Base-by-base conservation (phyloP, 2,113 vertebrate species). In the Brachypteracias leptosomus region DNA sequence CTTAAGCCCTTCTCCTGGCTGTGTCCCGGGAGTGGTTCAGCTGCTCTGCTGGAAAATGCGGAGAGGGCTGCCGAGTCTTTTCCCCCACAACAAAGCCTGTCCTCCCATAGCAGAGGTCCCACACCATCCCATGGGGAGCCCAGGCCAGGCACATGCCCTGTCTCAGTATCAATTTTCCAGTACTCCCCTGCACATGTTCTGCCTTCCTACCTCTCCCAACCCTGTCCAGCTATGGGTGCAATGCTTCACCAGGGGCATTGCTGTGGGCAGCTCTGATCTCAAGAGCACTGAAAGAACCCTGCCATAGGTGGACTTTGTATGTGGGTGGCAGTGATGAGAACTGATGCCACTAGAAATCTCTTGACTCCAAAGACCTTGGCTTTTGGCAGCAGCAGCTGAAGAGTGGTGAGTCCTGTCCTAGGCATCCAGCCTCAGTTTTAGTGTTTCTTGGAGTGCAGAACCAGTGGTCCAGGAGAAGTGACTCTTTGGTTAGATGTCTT, bases 231-330 rank as follows among this genome's bases (percentile, higher is more conserved):
- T 29, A 6, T 49, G 4, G 58, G 38, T 36, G 16, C 0, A 3
- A 7, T 25, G 20, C 21, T 36, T 52, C 16, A 2, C 24, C 2
- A 0, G 31, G 6, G 21, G 18, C 44, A 9, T 9, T 46, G 46
- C 72, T 29, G 38, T 29, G 44, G 47, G 75, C 62, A 51, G 12
- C 33, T 73, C 18, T 49, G 92, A 78, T 92, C 97, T 83, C 92
- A 52, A 61, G 57, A 20, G 89, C 54, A 57, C 55, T n/a, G 49
- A 31, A 52, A 93, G 71, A 93, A 94, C 95, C 93, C 94, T 96
- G 95, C 88, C 89, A 85, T 4, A 25, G 55, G 33, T 57, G 59
- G 49, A 29, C 24, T 73, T 84, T 66, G 49, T 2, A 0, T 22
- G 55, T 15, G 36, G 36, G 26, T 47, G 51, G 66, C 21, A 10